phyloP scores from a whole-genome alignment of 1,140 invertebrate species.

The Drosophila cardini region DNA sequence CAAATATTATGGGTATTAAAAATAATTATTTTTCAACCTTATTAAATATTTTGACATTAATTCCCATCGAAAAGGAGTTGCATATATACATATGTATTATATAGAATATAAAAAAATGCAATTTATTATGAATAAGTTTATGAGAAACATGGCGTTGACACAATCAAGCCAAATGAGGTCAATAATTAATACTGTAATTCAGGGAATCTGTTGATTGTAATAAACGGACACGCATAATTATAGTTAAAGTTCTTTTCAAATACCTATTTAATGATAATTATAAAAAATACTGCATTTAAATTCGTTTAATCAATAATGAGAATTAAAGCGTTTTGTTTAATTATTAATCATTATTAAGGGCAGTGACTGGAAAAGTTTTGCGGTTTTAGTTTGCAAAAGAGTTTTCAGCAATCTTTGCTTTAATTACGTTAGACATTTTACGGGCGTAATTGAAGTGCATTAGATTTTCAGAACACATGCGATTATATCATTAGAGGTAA shows the following conservation, averaged over 20 bases:
- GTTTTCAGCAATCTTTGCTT: background rate
- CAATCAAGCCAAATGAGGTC: slow-evolving; percentile 54
- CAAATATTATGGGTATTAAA: slow-evolving; percentile 28
- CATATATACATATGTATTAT: background rate
- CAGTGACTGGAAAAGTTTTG: too few species aligned
- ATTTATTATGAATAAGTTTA: slow-evolving; percentile 42
- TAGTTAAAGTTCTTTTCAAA: slow-evolving; percentile 6
- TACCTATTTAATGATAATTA: background rate
- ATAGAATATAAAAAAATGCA: slow-evolving; percentile 2
- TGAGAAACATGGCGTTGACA: slow-evolving; percentile 42
- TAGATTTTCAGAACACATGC: slow-evolving; percentile 16
- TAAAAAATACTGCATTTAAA: background rate
- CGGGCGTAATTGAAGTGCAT: slow-evolving; percentile 6
- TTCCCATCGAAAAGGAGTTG: slow-evolving; percentile 47
- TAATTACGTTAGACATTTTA: background rate
- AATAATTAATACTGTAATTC: slow-evolving; percentile 21
- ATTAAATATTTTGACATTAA: slow-evolving; percentile 61
- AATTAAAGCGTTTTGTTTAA: background rate
- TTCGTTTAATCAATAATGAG: background rate
- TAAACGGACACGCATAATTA: slow-evolving; percentile 31
- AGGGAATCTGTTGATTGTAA: slow-evolving; percentile 25
- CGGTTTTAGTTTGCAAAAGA: too few species aligned
- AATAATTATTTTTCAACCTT: slow-evolving; percentile 14
- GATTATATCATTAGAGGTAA: slow-evolving; percentile 30
- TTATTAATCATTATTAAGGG: too few species aligned